phyloP scores from a whole-genome alignment of 2,113 vertebrate species.

The Callopanchax toddi region DNA sequence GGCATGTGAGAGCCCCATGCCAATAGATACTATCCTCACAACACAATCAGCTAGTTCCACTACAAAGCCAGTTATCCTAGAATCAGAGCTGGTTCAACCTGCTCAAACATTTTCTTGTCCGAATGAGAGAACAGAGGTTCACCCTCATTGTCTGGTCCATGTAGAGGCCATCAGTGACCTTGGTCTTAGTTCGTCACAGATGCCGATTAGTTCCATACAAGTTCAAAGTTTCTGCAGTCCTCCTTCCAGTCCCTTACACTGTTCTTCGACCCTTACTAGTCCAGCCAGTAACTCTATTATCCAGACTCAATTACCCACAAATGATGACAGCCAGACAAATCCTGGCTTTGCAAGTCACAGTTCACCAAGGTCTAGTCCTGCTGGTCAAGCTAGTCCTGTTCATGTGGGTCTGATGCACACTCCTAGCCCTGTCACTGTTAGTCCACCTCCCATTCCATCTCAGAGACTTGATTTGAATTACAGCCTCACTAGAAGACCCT shows the following conservation, averaged over 20 bases:
- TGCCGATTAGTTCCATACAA: conserved; percentile 2
- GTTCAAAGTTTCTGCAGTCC: conserved; percentile 22
- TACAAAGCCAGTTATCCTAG: background rate
- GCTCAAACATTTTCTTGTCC: background rate
- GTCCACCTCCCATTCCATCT: conserved; percentile 35
- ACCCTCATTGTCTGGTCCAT: background rate
- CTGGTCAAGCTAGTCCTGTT: conserved; percentile 63
- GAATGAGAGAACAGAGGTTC: conserved; percentile 19
- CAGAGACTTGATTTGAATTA: conserved; percentile 14
- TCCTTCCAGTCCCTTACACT: conserved; percentile 54
- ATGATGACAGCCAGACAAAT: conserved; percentile 2
- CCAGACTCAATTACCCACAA: conserved; percentile 14
- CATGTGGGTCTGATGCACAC: conserved; percentile 23
- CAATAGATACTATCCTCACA: background rate
- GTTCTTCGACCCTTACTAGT: conserved; percentile 20
- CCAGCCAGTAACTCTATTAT: conserved; percentile 10
- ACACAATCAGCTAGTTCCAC: conserved; percentile 1
- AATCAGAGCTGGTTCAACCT: background rate
- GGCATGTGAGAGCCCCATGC: background rate
- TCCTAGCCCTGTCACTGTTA: conserved; percentile 1
- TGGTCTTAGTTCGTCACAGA: background rate
- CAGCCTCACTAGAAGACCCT: background rate
- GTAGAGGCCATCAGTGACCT: conserved; percentile 2
- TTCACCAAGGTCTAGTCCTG: conserved; percentile 54
- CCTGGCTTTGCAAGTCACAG: conserved; percentile 16